Base-by-base conservation (phyloP, 2,113 vertebrate genomes). In the Plecotus auritus region DNA sequence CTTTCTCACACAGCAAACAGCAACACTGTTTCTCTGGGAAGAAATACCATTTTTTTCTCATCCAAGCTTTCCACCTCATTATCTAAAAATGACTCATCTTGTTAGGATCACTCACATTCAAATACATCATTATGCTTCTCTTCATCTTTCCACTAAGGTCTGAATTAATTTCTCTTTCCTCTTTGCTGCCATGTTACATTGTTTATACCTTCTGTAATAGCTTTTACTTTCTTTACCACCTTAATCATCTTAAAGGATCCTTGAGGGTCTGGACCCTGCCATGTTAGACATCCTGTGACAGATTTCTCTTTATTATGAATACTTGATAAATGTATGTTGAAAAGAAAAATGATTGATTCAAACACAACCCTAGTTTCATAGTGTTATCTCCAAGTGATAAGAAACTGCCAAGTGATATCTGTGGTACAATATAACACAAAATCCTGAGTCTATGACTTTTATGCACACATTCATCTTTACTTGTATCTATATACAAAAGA, bases 281-380 rank as follows among this genome's bases (percentile, higher is more conserved):
- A 42, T 85, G 28, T 35, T 72, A 72, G 37, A 76, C 35, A 51
- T 59, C 54, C 40, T 76, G 12, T 85, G 72, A 87, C n/a, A 82
- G 32, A 23, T 42, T 37, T 76, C 49, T 9, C 37, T 81, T 74
- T 64, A n/a, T 88, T 37, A 78, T 56, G 93, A 90, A 93, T 0
- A 70, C 13, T 28, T 14, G 40, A 86, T 87, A 84, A 78, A 30
- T 88, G 9, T 77, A 72, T 40, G 20, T 40, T 40, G 14, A 73
- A 95, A 90, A 84, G 28, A 54, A 84, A 89, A 95, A 40, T 37
- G 76, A 56, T 18, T 74, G 40, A 77, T 84, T 94, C 61, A 61
- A 92, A 85, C 1, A 67, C 16, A 76, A 67, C 7, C 13, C 47
- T 49, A 81, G 88, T 74, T 83, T 94, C 20, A 51, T 64, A 87